Evolutionary conservation across 2,888 invertebrate genomes (phyloP).

Genomic region (Physocephala rufipes): DNA sequence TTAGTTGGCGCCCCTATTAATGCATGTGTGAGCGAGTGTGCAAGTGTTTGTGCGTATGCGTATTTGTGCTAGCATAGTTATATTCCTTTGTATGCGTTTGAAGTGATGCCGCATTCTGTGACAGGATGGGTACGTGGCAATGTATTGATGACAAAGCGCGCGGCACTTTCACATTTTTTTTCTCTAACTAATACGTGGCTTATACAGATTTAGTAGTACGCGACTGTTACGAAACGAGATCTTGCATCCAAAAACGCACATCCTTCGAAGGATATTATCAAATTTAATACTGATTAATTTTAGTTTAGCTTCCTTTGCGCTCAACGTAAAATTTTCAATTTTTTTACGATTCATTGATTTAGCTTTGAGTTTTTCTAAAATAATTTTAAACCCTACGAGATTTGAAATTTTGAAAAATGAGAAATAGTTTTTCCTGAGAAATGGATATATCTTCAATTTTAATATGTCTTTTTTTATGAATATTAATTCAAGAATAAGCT

Average conservation of each 20-base stretch:
- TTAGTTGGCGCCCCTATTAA: constrained; percentile 18
- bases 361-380: neutral
- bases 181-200: constrained; percentile 61
- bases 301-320: constrained; percentile 12
- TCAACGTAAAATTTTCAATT: constrained; percentile 13
- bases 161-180: constrained; percentile 31
- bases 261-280: neutral
- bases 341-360: neutral
- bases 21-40: constrained; percentile 7
- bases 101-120: constrained; percentile 28
- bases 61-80: constrained; percentile 26
- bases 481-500: too few species aligned
- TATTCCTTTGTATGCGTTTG: constrained; percentile 16
- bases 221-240: constrained; percentile 48
- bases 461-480: too few species aligned
- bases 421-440: too few species aligned
- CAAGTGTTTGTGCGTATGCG: constrained; percentile 20
- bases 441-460: too few species aligned
- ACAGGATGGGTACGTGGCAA: constrained; percentile 36
- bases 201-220: constrained; percentile 58
- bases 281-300: neutral
- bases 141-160: constrained; percentile 37
- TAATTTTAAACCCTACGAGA: too few species aligned
- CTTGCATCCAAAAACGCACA: neutral
- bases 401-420: too few species aligned